Evolutionary conservation across 1,140 invertebrate species (phyloP).

Genomic region (Drosophila obscura): DNA sequence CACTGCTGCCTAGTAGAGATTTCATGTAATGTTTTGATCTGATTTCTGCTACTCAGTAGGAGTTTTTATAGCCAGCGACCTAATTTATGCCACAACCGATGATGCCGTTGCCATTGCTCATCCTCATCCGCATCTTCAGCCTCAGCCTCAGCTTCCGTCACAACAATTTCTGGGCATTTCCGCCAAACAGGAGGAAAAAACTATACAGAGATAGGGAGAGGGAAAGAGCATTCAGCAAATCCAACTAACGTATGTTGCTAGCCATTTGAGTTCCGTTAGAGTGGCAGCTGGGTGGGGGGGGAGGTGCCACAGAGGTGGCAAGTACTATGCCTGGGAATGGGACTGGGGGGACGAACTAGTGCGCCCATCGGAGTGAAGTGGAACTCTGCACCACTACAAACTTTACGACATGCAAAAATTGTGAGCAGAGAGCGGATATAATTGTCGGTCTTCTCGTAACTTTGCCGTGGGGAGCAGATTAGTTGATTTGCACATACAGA

Average conservation of each 20-base stretch:
- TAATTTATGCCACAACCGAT: no score
- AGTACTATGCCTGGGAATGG: not conserved
- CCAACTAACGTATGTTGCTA: slow-evolving; percentile 29
- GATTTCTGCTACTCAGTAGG: no score
- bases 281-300: slow-evolving; percentile 14
- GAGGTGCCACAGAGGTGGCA: slow-evolving; percentile 20
- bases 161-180: slow-evolving; percentile 5
- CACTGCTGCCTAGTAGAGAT: no score
- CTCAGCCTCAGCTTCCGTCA: not conserved
- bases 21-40: no score
- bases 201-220: not conserved
- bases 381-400: slow-evolving; percentile 73
- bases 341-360: not conserved
- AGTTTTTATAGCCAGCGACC: no score
- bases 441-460: slow-evolving; percentile 82
- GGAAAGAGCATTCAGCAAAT: slow-evolving; percentile 44
- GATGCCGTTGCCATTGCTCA: no score
- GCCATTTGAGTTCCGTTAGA: slow-evolving; percentile 42
- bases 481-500: slow-evolving; percentile 73
- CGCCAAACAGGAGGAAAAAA: slow-evolving; percentile 1
- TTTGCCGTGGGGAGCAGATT: slow-evolving; percentile 81
- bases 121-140: no score
- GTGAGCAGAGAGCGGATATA: slow-evolving; percentile 81
- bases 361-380: slow-evolving; percentile 5
- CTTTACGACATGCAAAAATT: slow-evolving; percentile 82